A percentile compares a stretch with the other conserved stretches of the same genome.
phyloP scores from a whole-genome alignment of 2,113 vertebrate genomes.

The Sitta europaea region DNA sequence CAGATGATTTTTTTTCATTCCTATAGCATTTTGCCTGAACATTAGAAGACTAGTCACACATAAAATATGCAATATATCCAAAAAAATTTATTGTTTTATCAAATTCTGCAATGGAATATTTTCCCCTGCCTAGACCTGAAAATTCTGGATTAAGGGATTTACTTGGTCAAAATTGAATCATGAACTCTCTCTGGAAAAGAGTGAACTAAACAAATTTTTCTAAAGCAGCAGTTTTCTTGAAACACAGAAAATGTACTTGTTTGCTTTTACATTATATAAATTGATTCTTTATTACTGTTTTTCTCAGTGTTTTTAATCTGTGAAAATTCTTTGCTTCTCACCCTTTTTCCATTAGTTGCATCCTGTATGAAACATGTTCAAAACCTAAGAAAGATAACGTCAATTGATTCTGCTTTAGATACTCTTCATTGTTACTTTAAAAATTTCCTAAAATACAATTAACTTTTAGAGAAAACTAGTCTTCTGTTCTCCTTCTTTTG shows the following conservation, averaged over 20 bases:
- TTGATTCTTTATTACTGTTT: background rate
- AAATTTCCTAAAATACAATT: background rate
- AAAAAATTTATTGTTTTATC: background rate
- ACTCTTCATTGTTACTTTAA: background rate
- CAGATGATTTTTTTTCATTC: background rate
- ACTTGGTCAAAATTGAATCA: background rate
- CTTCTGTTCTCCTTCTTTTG: background rate
- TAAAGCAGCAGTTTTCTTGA: background rate
- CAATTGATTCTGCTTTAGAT: background rate
- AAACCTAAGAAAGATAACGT: background rate
- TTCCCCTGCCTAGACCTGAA: background rate
- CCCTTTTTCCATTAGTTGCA: background rate
- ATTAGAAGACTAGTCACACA: accelerated
- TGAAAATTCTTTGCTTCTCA: background rate
- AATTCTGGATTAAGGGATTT: background rate
- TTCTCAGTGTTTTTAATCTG: background rate
- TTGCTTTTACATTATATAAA: background rate
- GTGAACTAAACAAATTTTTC: background rate
- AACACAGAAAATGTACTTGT: background rate
- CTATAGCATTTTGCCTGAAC: background rate
- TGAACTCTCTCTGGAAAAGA: background rate
- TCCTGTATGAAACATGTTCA: background rate
- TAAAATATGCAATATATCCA: background rate
- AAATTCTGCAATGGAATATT: background rate
- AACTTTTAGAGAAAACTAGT: background rate